A percentile compares a stretch with the other conserved stretches of the same genome.
These are phyloP conservation scores for Palythoa caribaeorum DNA, from an alignment of 92 coral and sea anemone species.

Conservation along the genomic window DNA sequence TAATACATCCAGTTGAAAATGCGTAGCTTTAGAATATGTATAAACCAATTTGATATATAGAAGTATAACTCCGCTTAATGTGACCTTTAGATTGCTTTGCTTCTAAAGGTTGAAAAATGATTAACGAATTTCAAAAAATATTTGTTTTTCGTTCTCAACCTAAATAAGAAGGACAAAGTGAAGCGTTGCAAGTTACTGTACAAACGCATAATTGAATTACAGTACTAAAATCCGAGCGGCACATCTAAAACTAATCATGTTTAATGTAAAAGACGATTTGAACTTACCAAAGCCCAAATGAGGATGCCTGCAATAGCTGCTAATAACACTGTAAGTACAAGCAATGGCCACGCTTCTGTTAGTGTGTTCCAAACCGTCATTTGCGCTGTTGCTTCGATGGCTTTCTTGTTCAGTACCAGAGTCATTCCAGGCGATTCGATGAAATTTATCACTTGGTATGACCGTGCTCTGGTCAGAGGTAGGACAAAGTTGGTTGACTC, in stretches of 20 bases:
- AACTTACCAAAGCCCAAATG: conserved; percentile 42
- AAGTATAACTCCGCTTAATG: no score
- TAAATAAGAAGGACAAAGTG: not conserved
- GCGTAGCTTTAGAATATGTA: no score
- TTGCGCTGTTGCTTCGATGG: conserved; percentile 22
- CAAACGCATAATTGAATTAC: not conserved
- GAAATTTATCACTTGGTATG: not conserved
- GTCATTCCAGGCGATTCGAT: conserved; percentile 42
- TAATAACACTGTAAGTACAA: not conserved
- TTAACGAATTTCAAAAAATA: no score
- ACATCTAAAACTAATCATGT: not conserved
- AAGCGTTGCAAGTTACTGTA: not conserved
- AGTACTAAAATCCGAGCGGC: not conserved
- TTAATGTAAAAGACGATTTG: not conserved
- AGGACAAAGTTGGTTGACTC: conserved; percentile 38
- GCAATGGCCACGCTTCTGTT: conserved; percentile 22
- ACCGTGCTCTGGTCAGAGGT: not conserved
- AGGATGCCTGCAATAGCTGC: conserved; percentile 45
- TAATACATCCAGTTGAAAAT: no score
- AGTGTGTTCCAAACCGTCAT: conserved; percentile 39
- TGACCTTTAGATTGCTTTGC: no score
- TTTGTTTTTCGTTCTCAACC: no score
- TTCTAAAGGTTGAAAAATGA: no score
- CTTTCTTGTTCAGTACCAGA: conserved; percentile 40
- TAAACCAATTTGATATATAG: no score